Base-by-base conservation (phyloP, 2,113 vertebrate species). In the Saguinus midas region DNA sequence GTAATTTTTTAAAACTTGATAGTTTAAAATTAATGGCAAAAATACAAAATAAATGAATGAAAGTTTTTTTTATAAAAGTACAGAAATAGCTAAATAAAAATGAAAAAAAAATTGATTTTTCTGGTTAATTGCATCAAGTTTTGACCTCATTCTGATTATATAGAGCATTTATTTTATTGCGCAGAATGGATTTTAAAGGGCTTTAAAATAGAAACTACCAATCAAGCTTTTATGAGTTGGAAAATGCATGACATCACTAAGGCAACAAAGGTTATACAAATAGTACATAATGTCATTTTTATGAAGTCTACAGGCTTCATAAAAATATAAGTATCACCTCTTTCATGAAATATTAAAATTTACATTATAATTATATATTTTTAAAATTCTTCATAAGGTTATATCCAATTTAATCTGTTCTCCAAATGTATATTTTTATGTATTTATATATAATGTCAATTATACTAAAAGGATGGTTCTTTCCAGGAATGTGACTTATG, bases 191-290 rank as follows among this genome's bases (percentile, higher is more conserved):
- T 91, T 75, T 81, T 66, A 27, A n/a, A 61, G 29, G 48, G 10
- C 3, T 81, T 83, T 91, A 75, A 96, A 95, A 11, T 25, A 78
- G 11, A 91, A 87, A 27, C 29, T 35, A 61, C 2, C 8, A 35
- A 55, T 68, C 20, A 90, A 57, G n/a, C 81, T n/a, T 16, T 35
- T 72, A 58, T 66, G 78, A 75, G 10, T 73, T 92, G n/a, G n/a
- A 17, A 88, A 96, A 94, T 80, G 32, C 9, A 52, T 68, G 17
- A 75, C 23, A 93, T 95, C 70, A 29, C 55, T 91, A 82, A 58
- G 29, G 58, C 91, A 88, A 91, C 32, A 88, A 96, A 98, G 57
- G 48, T 97, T 92, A 83, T 18, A 89, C 50, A 96, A 94, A 88
- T 64, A 94, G 35, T 93, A n/a, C 57, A 85, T 97, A 97, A 78